These are phyloP conservation scores for Bruchidius siliquastri DNA, from an alignment of 2,888 invertebrate genomes.

Conservation along the genomic window DNA sequence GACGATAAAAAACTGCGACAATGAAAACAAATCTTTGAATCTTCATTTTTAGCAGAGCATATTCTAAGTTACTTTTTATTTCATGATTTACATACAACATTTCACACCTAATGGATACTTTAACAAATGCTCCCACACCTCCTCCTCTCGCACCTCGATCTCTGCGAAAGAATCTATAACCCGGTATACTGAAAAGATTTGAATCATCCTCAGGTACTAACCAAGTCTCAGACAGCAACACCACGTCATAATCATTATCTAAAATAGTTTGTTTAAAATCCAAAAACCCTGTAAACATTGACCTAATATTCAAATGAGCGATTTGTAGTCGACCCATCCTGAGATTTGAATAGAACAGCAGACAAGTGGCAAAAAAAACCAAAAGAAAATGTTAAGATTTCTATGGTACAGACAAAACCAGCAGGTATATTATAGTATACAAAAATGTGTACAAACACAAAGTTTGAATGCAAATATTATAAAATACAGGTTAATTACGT, in stretches of 20 bases:
- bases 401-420: no score
- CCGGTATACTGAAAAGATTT: conserved; percentile 1
- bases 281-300: conserved; percentile 9
- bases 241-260: conserved; percentile 7
- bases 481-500: no score
- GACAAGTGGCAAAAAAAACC: no score
- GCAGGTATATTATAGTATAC: no score
- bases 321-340: no score
- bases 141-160: conserved; percentile 7
- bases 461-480: no score
- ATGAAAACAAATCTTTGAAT: not conserved
- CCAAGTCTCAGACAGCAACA: conserved; percentile 11
- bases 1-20: conserved; percentile 11
- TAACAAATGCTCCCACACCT: conserved; percentile 10
- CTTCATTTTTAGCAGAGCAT: conserved; percentile 6
- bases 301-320: no score
- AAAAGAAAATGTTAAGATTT: no score
- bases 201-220: not conserved
- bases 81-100: not conserved
- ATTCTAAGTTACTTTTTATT: not conserved
- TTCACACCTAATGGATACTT: not conserved
- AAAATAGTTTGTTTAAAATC: conserved; percentile 5
- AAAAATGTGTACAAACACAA: no score
- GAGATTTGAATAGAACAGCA: no score
- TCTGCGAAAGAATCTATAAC: conserved; percentile 6